Conservation (phyloP, 1,140 invertebrate genomes). For the Trichonephila clavata region DNA sequence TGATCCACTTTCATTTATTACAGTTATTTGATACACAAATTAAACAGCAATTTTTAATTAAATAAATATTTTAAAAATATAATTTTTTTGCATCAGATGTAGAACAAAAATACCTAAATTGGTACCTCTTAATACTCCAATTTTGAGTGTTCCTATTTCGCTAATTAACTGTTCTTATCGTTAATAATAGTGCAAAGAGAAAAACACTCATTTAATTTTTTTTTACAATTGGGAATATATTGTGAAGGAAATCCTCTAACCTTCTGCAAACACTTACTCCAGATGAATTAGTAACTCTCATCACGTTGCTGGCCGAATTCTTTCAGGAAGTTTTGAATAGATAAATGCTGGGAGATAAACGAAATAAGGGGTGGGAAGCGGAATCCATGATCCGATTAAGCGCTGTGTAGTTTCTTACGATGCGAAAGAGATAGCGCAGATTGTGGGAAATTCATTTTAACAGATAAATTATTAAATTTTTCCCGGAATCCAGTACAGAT, state of each 20-base stretch:
- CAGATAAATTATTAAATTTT: slow-evolving; percentile 29
- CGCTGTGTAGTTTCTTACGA: neutral
- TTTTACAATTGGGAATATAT: neutral
- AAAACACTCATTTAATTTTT: neutral
- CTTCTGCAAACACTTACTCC: neutral
- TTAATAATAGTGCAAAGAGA: neutral
- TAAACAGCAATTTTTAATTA: too few species aligned
- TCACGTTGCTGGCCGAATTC: neutral
- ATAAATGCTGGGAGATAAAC: slow-evolving; percentile 58
- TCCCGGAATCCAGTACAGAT: neutral
- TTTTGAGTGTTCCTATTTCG: neutral
- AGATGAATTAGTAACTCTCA: slow-evolving; percentile 27
- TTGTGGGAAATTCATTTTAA: slow-evolving; percentile 13
- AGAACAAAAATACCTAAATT: neutral
- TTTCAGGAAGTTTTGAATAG: slow-evolving; percentile 55
- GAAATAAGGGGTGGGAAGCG: neutral
- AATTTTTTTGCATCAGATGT: neutral
- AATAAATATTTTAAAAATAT: neutral
- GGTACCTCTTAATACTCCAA: neutral
- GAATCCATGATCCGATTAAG: slow-evolving; percentile 38
- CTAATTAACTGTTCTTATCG: neutral
- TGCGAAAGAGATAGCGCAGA: slow-evolving; percentile 45
- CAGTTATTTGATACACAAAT: too few species aligned
- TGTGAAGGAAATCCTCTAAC: neutral
- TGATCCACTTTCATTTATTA: too few species aligned